phyloP scores from a whole-genome alignment of 2,113 vertebrate species.

The Progne subis region DNA sequence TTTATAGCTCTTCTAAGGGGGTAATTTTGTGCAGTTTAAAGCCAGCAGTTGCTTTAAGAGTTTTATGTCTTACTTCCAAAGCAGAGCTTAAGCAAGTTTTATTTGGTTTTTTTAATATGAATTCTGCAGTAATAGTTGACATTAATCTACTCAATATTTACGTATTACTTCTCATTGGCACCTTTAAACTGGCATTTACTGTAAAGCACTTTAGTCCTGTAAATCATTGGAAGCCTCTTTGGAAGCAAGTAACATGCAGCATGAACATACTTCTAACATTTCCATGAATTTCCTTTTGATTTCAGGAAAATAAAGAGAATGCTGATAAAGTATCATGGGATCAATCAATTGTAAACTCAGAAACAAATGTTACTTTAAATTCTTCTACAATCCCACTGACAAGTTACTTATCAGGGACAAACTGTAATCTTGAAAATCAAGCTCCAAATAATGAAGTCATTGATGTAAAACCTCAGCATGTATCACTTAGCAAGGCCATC shows the following conservation, averaged over 20 bases:
- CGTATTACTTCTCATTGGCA: not conserved
- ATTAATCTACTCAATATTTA: not conserved
- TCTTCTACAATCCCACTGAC: conserved; percentile 1
- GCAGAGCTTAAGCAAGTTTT: not conserved
- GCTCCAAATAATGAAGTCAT: conserved; percentile 2
- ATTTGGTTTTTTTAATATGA: not conserved
- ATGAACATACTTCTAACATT: not conserved
- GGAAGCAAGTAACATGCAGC: not conserved
- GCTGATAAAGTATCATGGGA: not conserved
- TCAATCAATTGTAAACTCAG: not conserved
- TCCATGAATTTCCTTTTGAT: not conserved
- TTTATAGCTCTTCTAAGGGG: not conserved
- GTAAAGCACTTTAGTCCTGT: not conserved
- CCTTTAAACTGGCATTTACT: not conserved
- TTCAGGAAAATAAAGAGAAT: conserved; percentile 78
- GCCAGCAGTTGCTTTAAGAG: not conserved
- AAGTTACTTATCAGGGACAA: not conserved
- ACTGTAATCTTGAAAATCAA: not conserved
- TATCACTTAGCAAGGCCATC: conserved; percentile 74
- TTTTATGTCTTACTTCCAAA: not conserved
- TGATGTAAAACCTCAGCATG: conserved; percentile 12
- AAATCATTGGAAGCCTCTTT: not conserved
- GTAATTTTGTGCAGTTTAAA: not conserved
- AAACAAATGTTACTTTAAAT: not conserved
- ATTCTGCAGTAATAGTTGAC: not conserved